phyloP scores from a whole-genome alignment of 2,113 vertebrate species.

The Nothoprocta pentlandii region DNA sequence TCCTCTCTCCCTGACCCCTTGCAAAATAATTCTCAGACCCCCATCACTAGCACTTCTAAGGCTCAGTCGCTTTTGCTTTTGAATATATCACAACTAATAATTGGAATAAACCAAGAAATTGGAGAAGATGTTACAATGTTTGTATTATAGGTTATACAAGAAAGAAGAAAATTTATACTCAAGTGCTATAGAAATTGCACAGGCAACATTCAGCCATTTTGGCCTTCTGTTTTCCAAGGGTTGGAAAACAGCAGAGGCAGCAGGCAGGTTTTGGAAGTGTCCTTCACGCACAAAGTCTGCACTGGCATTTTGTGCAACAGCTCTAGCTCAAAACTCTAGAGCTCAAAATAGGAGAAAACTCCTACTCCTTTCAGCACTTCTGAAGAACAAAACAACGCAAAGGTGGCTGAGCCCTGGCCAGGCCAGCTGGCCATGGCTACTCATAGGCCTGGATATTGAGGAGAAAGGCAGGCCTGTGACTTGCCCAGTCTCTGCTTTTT shows the following conservation, averaged over 20 bases:
- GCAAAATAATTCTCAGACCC: background rate
- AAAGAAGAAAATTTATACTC: background rate
- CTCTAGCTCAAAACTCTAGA: background rate
- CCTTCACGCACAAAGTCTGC: background rate
- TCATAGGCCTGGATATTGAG: background rate
- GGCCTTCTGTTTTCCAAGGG: too few species aligned
- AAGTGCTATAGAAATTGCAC: background rate
- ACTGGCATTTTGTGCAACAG: background rate
- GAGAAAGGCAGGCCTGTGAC: background rate
- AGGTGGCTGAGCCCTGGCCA: accelerated
- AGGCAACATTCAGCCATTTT: background rate
- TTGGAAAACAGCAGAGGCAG: background rate
- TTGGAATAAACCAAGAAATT: background rate
- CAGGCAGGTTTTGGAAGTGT: background rate
- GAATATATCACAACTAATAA: background rate
- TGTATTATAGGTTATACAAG: background rate
- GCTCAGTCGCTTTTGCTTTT: background rate
- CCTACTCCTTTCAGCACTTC: background rate
- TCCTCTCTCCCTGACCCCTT: background rate
- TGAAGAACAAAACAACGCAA: background rate
- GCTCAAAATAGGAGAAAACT: background rate
- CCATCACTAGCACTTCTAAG: accelerated
- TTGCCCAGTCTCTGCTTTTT: background rate
- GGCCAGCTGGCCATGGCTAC: background rate
- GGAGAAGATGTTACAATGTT: background rate